phyloP scores from a whole-genome alignment of 2,888 invertebrate species.

The Agrotis segetum region DNA sequence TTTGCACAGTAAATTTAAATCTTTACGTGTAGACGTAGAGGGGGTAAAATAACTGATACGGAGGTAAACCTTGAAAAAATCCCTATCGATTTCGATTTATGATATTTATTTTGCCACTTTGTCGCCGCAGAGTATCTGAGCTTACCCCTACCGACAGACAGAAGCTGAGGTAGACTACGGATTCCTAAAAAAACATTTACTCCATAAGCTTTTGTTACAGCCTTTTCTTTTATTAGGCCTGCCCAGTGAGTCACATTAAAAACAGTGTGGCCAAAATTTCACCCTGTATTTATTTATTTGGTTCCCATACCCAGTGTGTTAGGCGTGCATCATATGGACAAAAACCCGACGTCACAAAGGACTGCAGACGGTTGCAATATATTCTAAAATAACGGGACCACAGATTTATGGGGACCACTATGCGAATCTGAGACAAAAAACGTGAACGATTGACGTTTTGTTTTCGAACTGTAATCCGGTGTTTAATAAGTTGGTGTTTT shows the following conservation, averaged over 20 bases:
- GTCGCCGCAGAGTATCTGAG: too few species aligned
- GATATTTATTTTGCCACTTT: too few species aligned
- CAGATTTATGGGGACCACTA: slow-evolving; percentile 77
- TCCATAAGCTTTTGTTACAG: not conserved
- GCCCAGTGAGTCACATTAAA: slow-evolving; percentile 39
- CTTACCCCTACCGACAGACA: too few species aligned
- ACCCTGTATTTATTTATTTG: slow-evolving; percentile 56
- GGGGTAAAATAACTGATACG: too few species aligned
- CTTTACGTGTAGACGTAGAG: too few species aligned
- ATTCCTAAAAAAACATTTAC: not conserved
- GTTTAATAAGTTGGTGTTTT: slow-evolving; percentile 50
- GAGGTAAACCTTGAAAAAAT: too few species aligned
- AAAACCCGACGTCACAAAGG: slow-evolving; percentile 79
- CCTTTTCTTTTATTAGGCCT: slow-evolving; percentile 7
- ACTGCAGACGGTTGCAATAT: slow-evolving; percentile 71
- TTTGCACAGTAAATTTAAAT: too few species aligned
- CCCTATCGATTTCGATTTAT: too few species aligned
- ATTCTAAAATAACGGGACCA: slow-evolving; percentile 78
- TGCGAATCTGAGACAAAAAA: slow-evolving; percentile 70
- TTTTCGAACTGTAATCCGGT: slow-evolving; percentile 48
- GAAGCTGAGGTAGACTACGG: too few species aligned
- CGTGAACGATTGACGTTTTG: slow-evolving; percentile 59
- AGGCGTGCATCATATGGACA: slow-evolving; percentile 72
- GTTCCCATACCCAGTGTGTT: slow-evolving; percentile 56
- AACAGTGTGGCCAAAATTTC: slow-evolving; percentile 48